A percentile compares a stretch with the other conserved stretches of the same genome.
These are phyloP conservation scores for Zoroaster sp. DNA, from an alignment of 53 echinoderm and acorn worm species.

Conservation along the genomic window DNA sequence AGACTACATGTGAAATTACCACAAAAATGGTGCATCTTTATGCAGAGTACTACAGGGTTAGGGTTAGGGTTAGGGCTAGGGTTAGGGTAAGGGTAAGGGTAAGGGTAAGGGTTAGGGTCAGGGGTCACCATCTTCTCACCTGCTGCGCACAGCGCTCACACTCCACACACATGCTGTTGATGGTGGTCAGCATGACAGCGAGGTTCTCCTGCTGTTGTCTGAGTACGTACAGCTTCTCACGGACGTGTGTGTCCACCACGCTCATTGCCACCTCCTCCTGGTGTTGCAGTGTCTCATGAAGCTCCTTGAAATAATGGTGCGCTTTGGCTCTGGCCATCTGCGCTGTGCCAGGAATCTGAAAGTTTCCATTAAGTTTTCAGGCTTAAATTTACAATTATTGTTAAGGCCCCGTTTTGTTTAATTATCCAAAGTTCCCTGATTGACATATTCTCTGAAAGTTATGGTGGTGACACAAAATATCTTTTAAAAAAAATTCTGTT, in stretches of 20 bases:
- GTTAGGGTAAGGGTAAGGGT: no score
- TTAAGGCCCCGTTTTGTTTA: no score
- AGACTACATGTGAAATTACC: no score
- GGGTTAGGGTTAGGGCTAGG: no score
- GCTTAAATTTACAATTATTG: no score
- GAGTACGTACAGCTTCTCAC: constrained; percentile 80
- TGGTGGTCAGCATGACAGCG: constrained; percentile 63
- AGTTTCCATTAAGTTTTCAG: not conserved
- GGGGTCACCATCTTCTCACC: constrained; percentile 32
- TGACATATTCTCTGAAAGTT: no score
- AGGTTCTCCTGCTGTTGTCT: constrained; percentile 92
- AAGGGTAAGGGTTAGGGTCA: no score
- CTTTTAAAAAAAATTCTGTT: no score
- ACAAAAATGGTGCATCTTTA: no score
- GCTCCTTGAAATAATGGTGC: constrained; percentile 79
- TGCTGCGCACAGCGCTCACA: constrained; percentile 82
- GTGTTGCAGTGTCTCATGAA: constrained; percentile 80
- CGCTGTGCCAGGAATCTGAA: constrained; percentile 90
- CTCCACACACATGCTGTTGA: constrained; percentile 80
- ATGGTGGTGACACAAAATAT: no score
- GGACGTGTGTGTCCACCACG: constrained; percentile 85
- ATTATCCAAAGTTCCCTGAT: no score
- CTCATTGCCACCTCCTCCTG: constrained; percentile 92
- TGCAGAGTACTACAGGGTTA: no score
- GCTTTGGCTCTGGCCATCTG: constrained; percentile 86